phyloP scores from a whole-genome alignment of 2,797 vertebrate genomes.

The Borostomias antarcticus region DNA sequence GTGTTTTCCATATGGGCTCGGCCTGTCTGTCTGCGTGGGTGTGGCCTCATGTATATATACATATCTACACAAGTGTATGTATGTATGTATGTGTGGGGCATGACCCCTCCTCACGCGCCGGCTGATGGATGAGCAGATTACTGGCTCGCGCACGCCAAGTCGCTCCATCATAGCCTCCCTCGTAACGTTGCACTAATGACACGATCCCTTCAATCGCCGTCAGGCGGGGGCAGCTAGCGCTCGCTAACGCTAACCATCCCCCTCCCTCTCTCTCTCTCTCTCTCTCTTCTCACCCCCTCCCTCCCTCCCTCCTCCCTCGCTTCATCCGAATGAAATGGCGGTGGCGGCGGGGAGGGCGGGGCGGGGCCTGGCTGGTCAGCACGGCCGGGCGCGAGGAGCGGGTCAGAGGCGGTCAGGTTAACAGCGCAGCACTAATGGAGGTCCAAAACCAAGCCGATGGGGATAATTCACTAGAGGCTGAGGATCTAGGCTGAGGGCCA shows the following conservation, averaged over 20 bases:
- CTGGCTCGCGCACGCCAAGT: neutral
- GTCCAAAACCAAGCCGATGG: constrained; percentile 22
- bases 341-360: neutral
- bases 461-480: constrained; percentile 26
- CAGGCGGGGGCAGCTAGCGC: too few relatives aligned
- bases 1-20: neutral
- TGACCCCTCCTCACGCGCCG: neutral
- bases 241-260: neutral
- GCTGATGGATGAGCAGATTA: neutral
- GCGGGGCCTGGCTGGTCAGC: too few relatives aligned
- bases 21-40: neutral
- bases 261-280: neutral
- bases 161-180: neutral
- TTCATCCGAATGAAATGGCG: neutral
- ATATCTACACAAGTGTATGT: too few relatives aligned
- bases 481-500: too few relatives aligned
- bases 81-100: too few relatives aligned
- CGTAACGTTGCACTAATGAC: neutral
- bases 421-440: constrained; percentile 28
- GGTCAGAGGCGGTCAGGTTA: constrained; percentile 33
- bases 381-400: too few relatives aligned
- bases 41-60: neutral
- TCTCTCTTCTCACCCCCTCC: neutral
- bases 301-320: neutral
- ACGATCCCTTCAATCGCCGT: neutral